These are phyloP conservation scores for Philantomba maxwellii DNA, from an alignment of 2,113 vertebrate genomes.

Conservation along the genomic window DNA sequence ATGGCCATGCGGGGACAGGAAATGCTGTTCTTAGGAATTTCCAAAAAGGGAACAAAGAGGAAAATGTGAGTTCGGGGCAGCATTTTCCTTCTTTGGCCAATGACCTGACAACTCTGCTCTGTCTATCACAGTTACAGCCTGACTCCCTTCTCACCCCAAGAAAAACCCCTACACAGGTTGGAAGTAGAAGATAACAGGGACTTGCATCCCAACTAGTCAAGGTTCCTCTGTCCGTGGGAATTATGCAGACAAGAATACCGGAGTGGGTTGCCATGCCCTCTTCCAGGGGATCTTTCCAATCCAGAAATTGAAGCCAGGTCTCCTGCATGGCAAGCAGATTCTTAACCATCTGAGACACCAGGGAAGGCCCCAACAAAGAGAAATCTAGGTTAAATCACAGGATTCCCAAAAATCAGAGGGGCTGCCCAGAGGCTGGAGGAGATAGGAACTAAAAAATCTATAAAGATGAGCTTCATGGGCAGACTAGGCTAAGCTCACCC, in stretches of 20 bases:
- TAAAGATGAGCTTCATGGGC: background rate
- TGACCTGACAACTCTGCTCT: background rate
- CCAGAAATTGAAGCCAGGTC: background rate
- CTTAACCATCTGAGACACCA: background rate
- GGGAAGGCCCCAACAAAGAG: background rate
- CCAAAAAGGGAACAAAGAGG: background rate
- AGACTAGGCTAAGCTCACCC: background rate
- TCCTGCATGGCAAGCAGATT: background rate
- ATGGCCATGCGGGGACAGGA: too few relatives aligned
- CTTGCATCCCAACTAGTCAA: background rate
- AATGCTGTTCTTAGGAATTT: background rate
- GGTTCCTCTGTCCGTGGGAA: background rate
- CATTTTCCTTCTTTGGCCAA: background rate
- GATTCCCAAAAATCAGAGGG: background rate
- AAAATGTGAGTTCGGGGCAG: background rate
- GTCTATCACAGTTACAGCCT: background rate
- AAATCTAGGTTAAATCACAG: background rate
- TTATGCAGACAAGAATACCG: background rate
- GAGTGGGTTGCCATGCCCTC: background rate
- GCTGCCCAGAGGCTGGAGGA: background rate
- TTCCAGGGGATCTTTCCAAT: background rate
- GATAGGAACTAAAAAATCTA: background rate
- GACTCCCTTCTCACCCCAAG: background rate
- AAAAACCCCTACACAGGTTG: background rate
- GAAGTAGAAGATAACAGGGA: background rate